Base-by-base conservation (phyloP, 1,140 invertebrate genomes). In the Papilio polytes region DNA sequence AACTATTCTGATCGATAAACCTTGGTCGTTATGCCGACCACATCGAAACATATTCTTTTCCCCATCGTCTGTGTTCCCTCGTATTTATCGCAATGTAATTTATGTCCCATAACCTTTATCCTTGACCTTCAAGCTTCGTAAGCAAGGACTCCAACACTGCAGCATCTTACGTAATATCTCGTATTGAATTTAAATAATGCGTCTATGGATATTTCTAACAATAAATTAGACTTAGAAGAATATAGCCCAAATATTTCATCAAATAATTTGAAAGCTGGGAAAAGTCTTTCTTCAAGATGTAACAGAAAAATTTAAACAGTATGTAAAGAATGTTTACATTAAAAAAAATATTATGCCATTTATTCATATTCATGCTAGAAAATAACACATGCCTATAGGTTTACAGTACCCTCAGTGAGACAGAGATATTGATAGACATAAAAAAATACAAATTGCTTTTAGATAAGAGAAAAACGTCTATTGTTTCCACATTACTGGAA, bases 371-470 rank as follows among this genome's bases (percentile, higher is more conserved):
- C 1, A 31, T 12, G 44, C 44, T n/a, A n/a, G 51, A 18, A 53
- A 7, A 18, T 18, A 53, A 56, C 53, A 8, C 18, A 36, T 36
- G 31, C 31, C 2, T 6, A 36, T 6, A 36, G 31, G 31, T 36
- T 51, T 41, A 63, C 59, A 63, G 9, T 22, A 26, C 59, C 22
- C 20, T 26, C 59, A 63, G 10, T 26, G 22, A 26, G 22, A 26
- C 22, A 63, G 20, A 22, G 22, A 63, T 12, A 22, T 63, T 22
- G 59, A 63, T 63, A 63, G 26, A 63, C 22, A 26, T 63, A 63
- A 59, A 56, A 26, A 22, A 63, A 63, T 31, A 63, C 59, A 63
- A 63, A 63, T 63, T 63, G 59, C 59, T 63, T 63, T 63, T 63
- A 22, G 59, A 63, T 26, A 63, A 63, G 59, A 63, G 22, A 15